These are phyloP conservation scores for Myiagra hebetior DNA, from an alignment of 2,113 vertebrate species.

Conservation along the genomic window DNA sequence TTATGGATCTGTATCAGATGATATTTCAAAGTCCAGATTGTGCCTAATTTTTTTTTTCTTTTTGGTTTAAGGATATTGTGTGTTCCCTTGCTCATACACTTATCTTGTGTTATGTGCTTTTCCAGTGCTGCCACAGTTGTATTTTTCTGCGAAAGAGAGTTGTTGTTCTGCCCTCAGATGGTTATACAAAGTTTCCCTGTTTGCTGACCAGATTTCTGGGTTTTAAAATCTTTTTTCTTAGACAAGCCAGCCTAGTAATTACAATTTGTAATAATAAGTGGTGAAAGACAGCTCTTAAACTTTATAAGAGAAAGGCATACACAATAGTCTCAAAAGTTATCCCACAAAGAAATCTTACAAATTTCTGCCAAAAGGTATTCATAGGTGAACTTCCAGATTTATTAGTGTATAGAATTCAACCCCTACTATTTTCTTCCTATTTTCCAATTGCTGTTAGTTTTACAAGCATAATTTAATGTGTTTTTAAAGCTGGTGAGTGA, in stretches of 20 bases:
- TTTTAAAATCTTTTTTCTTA: not conserved
- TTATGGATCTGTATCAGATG: not conserved
- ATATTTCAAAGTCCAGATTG: not conserved
- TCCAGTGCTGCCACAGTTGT: not conserved
- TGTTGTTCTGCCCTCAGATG: not conserved
- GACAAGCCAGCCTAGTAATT: not conserved
- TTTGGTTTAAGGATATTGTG: not conserved
- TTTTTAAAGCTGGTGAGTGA: not conserved
- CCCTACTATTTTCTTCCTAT: not conserved
- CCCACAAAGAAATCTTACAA: not conserved
- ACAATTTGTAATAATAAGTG: not conserved
- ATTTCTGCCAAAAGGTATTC: not conserved
- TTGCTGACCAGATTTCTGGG: not conserved
- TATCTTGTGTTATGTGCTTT: not conserved
- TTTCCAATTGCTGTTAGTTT: not conserved
- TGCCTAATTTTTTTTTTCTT: not conserved
- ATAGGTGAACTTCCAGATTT: not conserved
- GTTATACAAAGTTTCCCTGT: not conserved
- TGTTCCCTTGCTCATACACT: not conserved
- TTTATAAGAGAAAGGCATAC: not conserved
- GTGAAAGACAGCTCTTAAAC: not conserved
- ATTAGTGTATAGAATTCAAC: not conserved
- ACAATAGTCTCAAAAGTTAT: not conserved
- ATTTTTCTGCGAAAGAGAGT: not conserved
- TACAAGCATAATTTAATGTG: not conserved